These are phyloP conservation scores for Escarpia spicata DNA, from an alignment of 2,888 invertebrate species.

Conservation along the genomic window DNA sequence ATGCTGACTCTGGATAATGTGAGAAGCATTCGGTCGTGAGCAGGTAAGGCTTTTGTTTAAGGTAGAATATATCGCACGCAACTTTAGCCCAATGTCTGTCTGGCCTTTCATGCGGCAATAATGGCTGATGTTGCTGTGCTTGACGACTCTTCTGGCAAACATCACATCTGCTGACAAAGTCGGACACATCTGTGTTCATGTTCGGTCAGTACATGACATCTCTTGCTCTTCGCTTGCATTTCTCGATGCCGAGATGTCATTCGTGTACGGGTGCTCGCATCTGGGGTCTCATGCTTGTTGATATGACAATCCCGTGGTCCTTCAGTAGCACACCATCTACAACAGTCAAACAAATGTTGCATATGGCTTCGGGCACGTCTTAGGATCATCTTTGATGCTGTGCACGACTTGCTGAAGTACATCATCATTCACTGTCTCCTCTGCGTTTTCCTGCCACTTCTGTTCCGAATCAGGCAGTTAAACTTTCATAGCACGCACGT, in stretches of 20 bases:
- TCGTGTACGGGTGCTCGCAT: constrained; percentile 18
- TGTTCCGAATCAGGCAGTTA: constrained; percentile 7
- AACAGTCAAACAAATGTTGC: neutral
- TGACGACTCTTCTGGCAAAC: constrained; percentile 24
- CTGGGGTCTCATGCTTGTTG: neutral
- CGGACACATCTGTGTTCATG: constrained; percentile 28
- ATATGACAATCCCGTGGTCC: neutral
- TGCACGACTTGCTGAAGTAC: constrained; percentile 14
- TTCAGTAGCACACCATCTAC: constrained; percentile 18
- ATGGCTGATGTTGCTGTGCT: constrained; percentile 23
- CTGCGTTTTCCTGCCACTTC: constrained; percentile 28
- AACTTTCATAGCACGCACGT: neutral
- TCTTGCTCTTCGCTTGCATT: constrained; percentile 26
- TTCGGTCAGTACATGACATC: constrained; percentile 28
- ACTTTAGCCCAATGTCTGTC: neutral
- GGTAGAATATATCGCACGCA: constrained; percentile 24
- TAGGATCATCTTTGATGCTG: neutral
- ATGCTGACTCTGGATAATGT: constrained; percentile 27
- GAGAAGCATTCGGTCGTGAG: constrained; percentile 31
- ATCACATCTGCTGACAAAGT: constrained; percentile 24
- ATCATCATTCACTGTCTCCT: constrained; percentile 25
- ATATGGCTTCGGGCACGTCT: neutral
- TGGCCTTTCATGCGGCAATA: neutral
- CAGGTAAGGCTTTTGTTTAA: constrained; percentile 27
- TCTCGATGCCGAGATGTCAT: constrained; percentile 26